Evolutionary conservation across 2,797 vertebrate species (phyloP), one percentile per base, ranked within the genome.

Genomic region (Naso thynnoides): DNA sequence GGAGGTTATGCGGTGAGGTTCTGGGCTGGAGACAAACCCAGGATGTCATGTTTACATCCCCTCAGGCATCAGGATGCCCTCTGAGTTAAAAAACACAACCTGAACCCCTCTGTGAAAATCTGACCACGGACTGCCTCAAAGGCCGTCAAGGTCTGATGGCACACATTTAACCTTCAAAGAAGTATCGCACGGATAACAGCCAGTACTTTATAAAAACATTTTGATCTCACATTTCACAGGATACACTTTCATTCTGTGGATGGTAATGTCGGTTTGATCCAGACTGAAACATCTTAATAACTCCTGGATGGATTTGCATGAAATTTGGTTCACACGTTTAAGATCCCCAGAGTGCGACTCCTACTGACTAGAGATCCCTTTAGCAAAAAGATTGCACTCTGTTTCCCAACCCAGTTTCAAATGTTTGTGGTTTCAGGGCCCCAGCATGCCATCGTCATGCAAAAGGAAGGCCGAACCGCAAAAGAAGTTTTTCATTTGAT

Each of bases 31-130:
- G 31, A 68, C 60, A 44, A 65, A 69, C 29, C 44, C 45, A 36
- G 27, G 36, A 60, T 74, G 71, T 76, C 14, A 26, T 70, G 71
- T 78, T 80, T 72, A 45, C 58, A 39, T 66, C 69, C 48, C 73
- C 59, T 67, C 78, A 72, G 74, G 81, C 76, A 52, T 56, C 26
- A 62, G 15, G 29, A 62, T 38, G 77, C 66, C 57, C 62, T 73
- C 64, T 0, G 33, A 73, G 26, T 39, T 50, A 9, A 47, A 45
- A 79, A 69, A 71, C 27, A 78, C 33, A 50, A 63, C 69, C 59
- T 60, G 39, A 10, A 59, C 47, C 44, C 0, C 26, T 26, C 27
- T 65, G 14, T 15, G 7, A 14, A 61, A 66, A 52, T 58, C 70
- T 49, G 65, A 71, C 29, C 54, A 38, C n/a, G 33, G 61, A 39